Conservation (phyloP, 1,140 invertebrate species). For the Latrodectus geometricus region DNA sequence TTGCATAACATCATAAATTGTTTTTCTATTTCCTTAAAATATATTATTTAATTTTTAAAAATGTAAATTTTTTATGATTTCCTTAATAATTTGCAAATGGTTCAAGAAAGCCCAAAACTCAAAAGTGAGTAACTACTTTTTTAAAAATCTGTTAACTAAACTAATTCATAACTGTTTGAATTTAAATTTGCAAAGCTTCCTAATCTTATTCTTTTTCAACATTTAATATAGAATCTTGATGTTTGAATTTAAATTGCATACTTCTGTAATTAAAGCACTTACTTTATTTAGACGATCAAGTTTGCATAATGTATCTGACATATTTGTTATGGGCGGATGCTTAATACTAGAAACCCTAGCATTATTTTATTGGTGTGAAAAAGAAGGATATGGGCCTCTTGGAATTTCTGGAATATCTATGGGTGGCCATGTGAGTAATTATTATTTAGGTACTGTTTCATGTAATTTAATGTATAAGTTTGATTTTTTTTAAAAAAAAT, state of each 20-base stretch:
- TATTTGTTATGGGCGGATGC: conserved; percentile 99
- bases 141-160: too few relatives aligned
- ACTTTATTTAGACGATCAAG: conserved; percentile 81
- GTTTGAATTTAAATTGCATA: too few relatives aligned
- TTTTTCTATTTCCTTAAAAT: too few relatives aligned
- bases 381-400: conserved; percentile 85
- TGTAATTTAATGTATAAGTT: too few relatives aligned
- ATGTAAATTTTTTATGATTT: conserved; percentile 39
- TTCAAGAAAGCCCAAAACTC: conserved; percentile 88
- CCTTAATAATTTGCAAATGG: conserved; percentile 73
- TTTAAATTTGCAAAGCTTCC: too few relatives aligned
- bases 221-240: too few relatives aligned
- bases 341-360: conserved; percentile 93
- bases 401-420: conserved; percentile 98
- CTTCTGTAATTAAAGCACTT: background rate
- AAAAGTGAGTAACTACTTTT: conserved; percentile 77
- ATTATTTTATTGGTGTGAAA: conserved; percentile 93
- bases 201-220: too few relatives aligned
- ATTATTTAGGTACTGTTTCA: background rate
- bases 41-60: too few relatives aligned
- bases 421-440: conserved; percentile 92
- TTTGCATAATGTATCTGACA: conserved; percentile 94
- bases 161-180: too few relatives aligned
- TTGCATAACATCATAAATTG: too few relatives aligned
- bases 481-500: too few relatives aligned